Evolutionary conservation across 2,797 vertebrate genomes (phyloP).

Genomic region (Scarus forsteni): DNA sequence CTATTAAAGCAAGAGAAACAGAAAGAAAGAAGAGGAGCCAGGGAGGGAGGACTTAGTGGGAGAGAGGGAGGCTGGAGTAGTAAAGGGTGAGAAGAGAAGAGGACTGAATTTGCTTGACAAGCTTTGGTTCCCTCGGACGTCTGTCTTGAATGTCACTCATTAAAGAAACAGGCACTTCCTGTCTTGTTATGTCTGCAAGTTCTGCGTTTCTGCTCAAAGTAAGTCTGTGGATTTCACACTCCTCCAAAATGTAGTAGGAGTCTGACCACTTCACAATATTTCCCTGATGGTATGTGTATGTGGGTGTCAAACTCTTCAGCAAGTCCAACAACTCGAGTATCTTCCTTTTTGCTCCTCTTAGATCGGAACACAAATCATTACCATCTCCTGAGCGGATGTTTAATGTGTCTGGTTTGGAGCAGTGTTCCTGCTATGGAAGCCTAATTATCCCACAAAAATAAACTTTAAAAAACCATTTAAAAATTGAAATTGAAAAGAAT

Average conservation of each 20-base stretch:
- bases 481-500: too few relatives aligned
- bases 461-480: too few relatives aligned
- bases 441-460: background rate
- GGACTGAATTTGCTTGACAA: conserved; percentile 29
- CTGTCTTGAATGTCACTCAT: conserved; percentile 23
- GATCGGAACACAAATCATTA: conserved; percentile 39
- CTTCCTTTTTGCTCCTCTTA: conserved; percentile 11
- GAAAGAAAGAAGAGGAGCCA: conserved; percentile 25
- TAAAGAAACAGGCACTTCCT: conserved; percentile 33
- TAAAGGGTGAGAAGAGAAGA: conserved; percentile 5
- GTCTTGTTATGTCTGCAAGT: conserved; percentile 4
- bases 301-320: conserved; percentile 41
- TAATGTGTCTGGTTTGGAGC: conserved; percentile 16
- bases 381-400: conserved; percentile 29
- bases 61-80: conserved; percentile 26
- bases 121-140: conserved; percentile 27
- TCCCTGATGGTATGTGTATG: conserved; percentile 31
- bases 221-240: conserved; percentile 27
- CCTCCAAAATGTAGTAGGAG: conserved; percentile 31
- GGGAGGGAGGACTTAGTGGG: conserved; percentile 48
- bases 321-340: conserved; percentile 20
- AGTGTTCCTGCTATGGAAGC: background rate
- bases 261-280: conserved; percentile 33
- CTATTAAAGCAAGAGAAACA: conserved; percentile 36
- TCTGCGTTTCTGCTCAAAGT: conserved; percentile 16